These are phyloP conservation scores for Xerus rutilus DNA, from an alignment of 2,797 vertebrate genomes.

Conservation along the genomic window DNA sequence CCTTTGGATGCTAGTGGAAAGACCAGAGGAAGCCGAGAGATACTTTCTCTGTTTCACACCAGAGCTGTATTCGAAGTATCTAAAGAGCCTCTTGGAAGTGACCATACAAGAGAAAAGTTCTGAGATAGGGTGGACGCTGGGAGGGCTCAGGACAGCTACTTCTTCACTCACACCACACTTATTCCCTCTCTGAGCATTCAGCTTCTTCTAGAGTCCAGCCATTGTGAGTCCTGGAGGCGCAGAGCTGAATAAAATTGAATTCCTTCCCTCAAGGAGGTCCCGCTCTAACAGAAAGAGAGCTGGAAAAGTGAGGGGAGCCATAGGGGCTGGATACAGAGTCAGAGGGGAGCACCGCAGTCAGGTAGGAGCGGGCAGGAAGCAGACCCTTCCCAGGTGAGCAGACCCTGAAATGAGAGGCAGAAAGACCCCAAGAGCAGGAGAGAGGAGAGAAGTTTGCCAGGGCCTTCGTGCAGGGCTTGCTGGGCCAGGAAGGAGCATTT, in stretches of 20 bases:
- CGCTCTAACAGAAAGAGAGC: neutral
- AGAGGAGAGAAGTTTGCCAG: too few species aligned
- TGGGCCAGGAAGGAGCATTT: neutral
- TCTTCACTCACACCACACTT: neutral
- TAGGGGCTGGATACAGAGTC: fast-evolving
- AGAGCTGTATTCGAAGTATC: neutral
- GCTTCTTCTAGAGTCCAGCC: neutral
- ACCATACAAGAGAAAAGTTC: neutral
- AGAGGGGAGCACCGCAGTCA: neutral
- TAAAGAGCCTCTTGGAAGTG: neutral
- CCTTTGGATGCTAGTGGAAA: neutral
- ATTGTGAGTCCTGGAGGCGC: neutral
- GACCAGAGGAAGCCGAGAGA: neutral
- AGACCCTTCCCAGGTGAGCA: neutral
- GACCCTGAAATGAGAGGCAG: neutral
- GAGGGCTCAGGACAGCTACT: neutral
- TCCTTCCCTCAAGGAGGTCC: neutral
- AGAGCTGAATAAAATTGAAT: neutral
- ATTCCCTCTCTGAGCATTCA: neutral
- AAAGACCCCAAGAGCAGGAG: neutral
- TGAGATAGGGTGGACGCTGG: neutral
- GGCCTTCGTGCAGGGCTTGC: neutral
- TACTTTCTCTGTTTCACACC: fast-evolving
- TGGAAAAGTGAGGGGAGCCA: neutral
- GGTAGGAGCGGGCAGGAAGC: neutral